Percentiles rank a stretch among this genome's conserved stretches.
Conservation (phyloP, 2,113 vertebrate genomes). For the Heptranchias perlo region DNA sequence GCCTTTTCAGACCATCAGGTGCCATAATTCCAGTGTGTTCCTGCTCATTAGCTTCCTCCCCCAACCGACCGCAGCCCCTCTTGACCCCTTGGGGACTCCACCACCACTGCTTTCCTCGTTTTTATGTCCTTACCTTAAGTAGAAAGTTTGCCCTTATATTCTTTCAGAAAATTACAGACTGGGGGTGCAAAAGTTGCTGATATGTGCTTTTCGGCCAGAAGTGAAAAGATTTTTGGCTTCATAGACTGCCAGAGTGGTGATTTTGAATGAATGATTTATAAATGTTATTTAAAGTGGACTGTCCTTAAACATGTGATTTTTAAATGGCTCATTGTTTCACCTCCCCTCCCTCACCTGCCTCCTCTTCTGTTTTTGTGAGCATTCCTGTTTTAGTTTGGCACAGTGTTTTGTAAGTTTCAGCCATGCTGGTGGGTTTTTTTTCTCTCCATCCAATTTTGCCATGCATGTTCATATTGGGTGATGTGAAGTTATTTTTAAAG, state of each 20-base stretch:
- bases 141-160: too few relatives aligned
- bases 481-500: background rate
- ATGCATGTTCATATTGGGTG: background rate
- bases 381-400: background rate
- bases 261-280: background rate
- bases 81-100: background rate
- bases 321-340: background rate
- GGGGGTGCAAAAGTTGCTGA: background rate
- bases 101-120: background rate
- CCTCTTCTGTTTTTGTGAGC: background rate
- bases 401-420: background rate
- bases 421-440: background rate
- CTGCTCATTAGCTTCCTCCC: background rate
- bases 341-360: background rate
- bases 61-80: background rate
- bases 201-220: background rate
- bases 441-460: background rate
- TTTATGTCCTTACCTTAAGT: background rate
- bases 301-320: background rate
- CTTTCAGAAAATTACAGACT: background rate
- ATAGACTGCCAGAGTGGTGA: background rate
- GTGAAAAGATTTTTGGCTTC: background rate
- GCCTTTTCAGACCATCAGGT: background rate
- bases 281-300: background rate
- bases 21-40: background rate